A percentile compares a stretch with the other conserved stretches of the same genome.
These are phyloP conservation scores for Natator depressus DNA, from an alignment of 2,113 vertebrate genomes.

Conservation along the genomic window DNA sequence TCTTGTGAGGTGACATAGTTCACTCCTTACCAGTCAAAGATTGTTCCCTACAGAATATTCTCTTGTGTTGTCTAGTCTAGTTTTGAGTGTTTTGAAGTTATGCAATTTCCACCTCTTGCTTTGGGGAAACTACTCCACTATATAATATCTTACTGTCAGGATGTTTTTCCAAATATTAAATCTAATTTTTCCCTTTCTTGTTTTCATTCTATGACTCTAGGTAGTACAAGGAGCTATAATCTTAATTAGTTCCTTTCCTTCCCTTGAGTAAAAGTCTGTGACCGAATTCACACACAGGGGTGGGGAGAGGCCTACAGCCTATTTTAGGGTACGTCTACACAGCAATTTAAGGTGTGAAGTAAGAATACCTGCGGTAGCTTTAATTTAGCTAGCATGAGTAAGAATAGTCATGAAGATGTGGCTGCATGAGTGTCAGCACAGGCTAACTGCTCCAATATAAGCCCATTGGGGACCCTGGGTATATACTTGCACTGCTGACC, in stretches of 20 bases:
- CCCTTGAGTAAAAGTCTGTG: not conserved
- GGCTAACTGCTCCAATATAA: too few relatives aligned
- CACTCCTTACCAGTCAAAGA: not conserved
- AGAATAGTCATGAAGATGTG: not conserved
- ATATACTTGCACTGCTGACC: not conserved
- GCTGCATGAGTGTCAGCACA: not conserved
- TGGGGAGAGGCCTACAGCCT: not conserved
- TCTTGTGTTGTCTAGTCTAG: not conserved
- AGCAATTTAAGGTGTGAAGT: not conserved
- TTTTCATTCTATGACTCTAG: not conserved
- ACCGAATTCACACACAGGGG: not conserved
- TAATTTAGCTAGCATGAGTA: not conserved
- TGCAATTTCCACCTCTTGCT: not conserved
- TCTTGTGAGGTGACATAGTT: not conserved
- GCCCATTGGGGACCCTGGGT: not conserved
- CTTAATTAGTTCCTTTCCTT: too few relatives aligned
- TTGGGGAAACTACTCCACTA: slow-evolving; percentile 16
- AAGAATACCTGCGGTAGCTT: not conserved
- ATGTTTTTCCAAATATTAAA: not conserved
- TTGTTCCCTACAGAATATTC: not conserved
- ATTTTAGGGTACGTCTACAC: not conserved
- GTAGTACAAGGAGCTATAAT: too few relatives aligned
- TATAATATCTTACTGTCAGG: not conserved
- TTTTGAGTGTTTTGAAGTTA: not conserved
- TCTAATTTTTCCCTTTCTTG: not conserved